Percentiles rank a stretch among this genome's conserved stretches.
phyloP scores from a whole-genome alignment of 2,113 vertebrate genomes.

The Cettia cetti region DNA sequence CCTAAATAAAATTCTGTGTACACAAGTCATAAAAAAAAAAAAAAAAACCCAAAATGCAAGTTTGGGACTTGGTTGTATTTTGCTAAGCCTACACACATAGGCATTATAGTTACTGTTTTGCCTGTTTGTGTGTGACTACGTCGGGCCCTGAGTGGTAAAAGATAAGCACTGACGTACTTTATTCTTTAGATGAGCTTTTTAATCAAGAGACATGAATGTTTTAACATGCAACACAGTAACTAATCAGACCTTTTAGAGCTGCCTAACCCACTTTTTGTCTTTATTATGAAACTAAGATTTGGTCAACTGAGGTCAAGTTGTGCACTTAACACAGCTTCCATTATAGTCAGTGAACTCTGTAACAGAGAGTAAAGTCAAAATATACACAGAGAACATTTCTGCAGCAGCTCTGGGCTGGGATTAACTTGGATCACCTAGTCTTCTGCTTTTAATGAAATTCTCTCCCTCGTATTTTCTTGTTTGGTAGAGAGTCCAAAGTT shows the following conservation, averaged over 20 bases:
- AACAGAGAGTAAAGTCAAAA: constrained; percentile 67
- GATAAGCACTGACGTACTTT: too few species aligned
- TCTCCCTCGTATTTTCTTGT: constrained; percentile 81
- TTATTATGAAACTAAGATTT: constrained; percentile 66
- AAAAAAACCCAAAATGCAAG: fast-evolving
- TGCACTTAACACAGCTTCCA: constrained; percentile 59
- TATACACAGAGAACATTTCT: constrained; percentile 71
- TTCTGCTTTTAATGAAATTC: constrained; percentile 89
- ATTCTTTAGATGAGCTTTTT: too few species aligned
- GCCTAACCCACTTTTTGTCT: constrained; percentile 63
- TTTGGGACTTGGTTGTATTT: neutral
- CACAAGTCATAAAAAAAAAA: neutral
- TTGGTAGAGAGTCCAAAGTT: constrained; percentile 86
- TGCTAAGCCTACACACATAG: neutral
- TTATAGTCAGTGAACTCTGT: constrained; percentile 69
- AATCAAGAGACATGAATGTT: too few species aligned
- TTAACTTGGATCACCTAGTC: constrained; percentile 84
- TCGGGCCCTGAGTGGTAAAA: too few species aligned
- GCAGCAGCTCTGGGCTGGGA: constrained; percentile 79
- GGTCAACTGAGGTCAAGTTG: constrained; percentile 70
- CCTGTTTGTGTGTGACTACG: too few species aligned
- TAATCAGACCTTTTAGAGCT: constrained; percentile 57
- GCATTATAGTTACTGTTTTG: too few species aligned
- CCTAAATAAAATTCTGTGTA: neutral
- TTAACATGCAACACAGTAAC: constrained; percentile 32